Evolutionary conservation across 2,797 vertebrate species (phyloP), one percentile per base, ranked within the genome.

Genomic region (Muscicapa striata): DNA sequence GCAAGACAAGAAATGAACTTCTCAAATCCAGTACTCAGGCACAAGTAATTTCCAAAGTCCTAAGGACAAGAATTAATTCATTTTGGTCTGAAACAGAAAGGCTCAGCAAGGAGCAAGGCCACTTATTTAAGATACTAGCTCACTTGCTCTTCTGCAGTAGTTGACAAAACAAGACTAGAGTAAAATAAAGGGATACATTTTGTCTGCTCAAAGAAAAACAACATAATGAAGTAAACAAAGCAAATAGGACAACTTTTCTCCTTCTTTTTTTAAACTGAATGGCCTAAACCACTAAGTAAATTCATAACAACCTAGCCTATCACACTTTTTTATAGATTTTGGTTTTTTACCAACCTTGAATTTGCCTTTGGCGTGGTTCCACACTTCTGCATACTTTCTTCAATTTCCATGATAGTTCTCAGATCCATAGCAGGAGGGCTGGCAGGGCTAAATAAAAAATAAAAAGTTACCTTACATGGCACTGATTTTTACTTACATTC

Each of bases 381-480:
- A 85, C 97, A 97, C 91, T 98, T 98, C 94, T 98, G 98, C 96
- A 97, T 96, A 84, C 94, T 99, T 97, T 99, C 99, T 98, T 99
- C 99, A 97, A 98, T 98, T 97, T 99, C 98, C 99, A 99, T 99
- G 96, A 99, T 99, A 79, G 98, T 98, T 98, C 99, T 98, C 77
- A 99, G 98, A 97, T 99, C 98, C 98, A 99, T 91, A 70, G 99
- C 98, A 90, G 99, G 98, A 95, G 98, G 98, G 81, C 98, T 96
- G 96, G 97, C 90, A 89, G 97, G 97, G 94, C 97, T 97, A 97
- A 96, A 97, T 86, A 64, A 97, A 79, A 97, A 63, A 95, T 19
- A 94, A 86, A 67, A 96, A 90, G 70, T 96, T 95, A 97, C 67
- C 93, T 97, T 95, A 96, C 18, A 89, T 95, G 41, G 77, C 61